Base-by-base conservation (phyloP, 2,113 vertebrate species). In the Pseudorhombus dupliciocellatus region DNA sequence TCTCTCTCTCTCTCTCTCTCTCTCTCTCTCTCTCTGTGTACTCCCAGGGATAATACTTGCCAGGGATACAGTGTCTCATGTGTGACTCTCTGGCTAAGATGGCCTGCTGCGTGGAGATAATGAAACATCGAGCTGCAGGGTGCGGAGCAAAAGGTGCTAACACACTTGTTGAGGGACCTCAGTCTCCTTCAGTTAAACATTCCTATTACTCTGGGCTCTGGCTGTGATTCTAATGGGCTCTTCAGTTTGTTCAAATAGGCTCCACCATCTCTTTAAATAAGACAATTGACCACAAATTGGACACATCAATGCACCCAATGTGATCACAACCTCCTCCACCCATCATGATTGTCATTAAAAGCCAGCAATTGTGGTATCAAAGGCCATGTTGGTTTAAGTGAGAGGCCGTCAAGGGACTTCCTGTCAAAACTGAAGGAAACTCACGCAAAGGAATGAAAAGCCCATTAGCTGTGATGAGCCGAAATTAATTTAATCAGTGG, bases 21-120 rank as follows among this genome's bases (percentile, higher is more conserved):
- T 69, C 56, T 48, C 79, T 61, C 54, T 64, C 54, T 70, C 57
- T 50, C 40, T 59, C 40, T 22, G 40, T 56, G 66, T 73, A 21
- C 79, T 44, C 77, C 40, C 28, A 63, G 40, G 75, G 71, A 85
- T 67, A 68, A 77, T 63, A 37, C 71, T 67, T 46, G 59, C 60
- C 58, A 55, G 63, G 60, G 64, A 81, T 78, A 68, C 80, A 66
- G 70, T 75, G 81, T 80, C 67, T 84, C 74, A 61, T 77, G 58
- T 82, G 72, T 53, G 58, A 68, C 37, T 82, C 71, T 61, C 71
- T 61, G 80, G 71, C 86, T 77, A 40, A 79, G 70, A 21, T 66
- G 0, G 75, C 82, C 81, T 85, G 83, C 87, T 76, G 70, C 1
- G 46, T 2, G 1, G 55, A 83, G 87, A 87, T 90, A 89, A 88